Evolutionary conservation across 2,888 invertebrate genomes (phyloP), one percentile per base, ranked within the genome.

Genomic region (Pocota personata): DNA sequence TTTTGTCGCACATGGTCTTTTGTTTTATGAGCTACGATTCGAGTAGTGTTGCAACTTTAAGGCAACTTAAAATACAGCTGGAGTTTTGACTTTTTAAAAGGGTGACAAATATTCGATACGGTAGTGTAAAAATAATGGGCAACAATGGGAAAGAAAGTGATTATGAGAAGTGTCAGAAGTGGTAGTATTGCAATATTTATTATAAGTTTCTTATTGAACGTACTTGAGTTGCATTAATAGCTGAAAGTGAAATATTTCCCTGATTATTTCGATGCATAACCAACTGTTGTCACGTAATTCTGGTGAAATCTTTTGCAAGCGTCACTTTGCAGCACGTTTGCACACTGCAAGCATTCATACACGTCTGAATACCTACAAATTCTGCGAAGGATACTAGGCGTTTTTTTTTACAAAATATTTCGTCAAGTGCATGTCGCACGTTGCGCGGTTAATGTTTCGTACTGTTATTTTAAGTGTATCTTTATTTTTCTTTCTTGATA

Each of bases 21-120:
- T 37, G 32, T 60, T 58, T 58, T 40, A 21, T 43, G 67, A 73
- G 16, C n/a, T 60, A 5, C 8, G n/a, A 12, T 10, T n/a, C n/a
- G 6, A 14, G 21, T n/a, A 16, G 48, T 50, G 27, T n/a, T n/a
- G 50, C 24, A 50, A 50, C 24, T 24, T 48, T 12, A n/a, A 3
- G n/a, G 24, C 48, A 27, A n/a, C 2, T n/a, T 21, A 16, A 43
- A 12, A 30, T 27, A 3, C 10, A 27, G 48, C 8, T 8, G 66
- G 50, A n/a, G 24, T 19, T 7, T 48, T 32, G 12, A n/a, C 5
- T 14, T 4, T 6, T 30, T 30, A 14, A 35, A n/a, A 14, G 14
- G 14, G 21, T 32, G 19, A 21, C 48, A 21, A 48, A 21, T 4
- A 1, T 55, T n/a, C 30, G 30, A 52, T 52, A 14, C n/a, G 50